Evolutionary conservation across 1,140 invertebrate species (phyloP), one percentile per base, ranked within the genome.

Genomic region (Agrypnia vestita): DNA sequence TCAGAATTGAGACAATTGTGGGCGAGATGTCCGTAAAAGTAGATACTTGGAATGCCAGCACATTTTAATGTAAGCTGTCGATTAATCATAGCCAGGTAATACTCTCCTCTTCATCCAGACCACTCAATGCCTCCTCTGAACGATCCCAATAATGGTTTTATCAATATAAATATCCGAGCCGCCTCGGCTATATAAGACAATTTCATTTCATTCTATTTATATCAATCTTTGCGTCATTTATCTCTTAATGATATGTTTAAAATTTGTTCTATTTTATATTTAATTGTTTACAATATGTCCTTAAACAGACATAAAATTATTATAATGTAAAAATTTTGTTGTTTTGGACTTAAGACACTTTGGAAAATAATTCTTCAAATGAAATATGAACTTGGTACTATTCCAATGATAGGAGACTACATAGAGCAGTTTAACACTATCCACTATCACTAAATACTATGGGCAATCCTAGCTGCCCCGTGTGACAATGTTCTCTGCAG

Each of bases 311-410:
- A 71, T 19, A 35, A 35, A 35, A 35, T 35, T 25, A 62, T 21
- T 53, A 71, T 71, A 53, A 71, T 47, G 67, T 51, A 51, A 71
- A 35, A 35, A 51, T 71, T 71, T 71, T 71, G 44, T 71, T 71
- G 13, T 71, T 71, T 71, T 71, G 67, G 67, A 71, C 17, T 71
- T 49, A 71, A 71, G 67, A 71, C 67, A 71, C 67, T 71, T 71
- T 71, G 67, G 67, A 49, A 71, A 64, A 51, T 35, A 35, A 71
- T 19, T 64, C 35, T 19, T 64, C 67, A 71, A 71, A 71, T 71
- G 19, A 71, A 67, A 17, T 67, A 67, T 67, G 62, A 43, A 71
- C 67, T 25, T 25, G 61, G 67, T 13, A 15, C 15, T 49, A 71
- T 49, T 51, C 67, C 67, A 51, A 71, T 9, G 19, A 71, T 49